phyloP scores from a whole-genome alignment of 2,797 vertebrate species.

The Sparidentex hasta region DNA sequence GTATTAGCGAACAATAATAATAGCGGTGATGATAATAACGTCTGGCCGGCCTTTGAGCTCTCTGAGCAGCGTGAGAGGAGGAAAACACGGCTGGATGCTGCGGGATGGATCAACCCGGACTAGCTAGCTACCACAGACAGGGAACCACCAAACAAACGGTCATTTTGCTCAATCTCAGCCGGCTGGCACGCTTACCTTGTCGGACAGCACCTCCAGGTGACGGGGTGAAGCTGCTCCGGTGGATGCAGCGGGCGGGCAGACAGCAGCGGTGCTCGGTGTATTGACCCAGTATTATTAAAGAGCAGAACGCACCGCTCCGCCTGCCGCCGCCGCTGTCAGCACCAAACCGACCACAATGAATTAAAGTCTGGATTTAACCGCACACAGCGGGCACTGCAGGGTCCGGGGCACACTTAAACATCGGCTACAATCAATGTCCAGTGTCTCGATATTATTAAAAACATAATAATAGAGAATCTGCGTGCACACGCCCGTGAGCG shows the following conservation, averaged over 20 bases:
- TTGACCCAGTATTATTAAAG: conserved; percentile 73
- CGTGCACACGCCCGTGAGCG: conserved; percentile 80
- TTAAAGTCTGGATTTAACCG: conserved; percentile 37
- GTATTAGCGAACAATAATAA: background rate
- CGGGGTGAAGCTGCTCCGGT: conserved; percentile 47
- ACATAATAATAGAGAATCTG: conserved; percentile 63
- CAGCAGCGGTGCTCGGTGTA: conserved; percentile 56
- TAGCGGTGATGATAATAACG: conserved; percentile 22
- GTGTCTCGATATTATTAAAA: conserved; percentile 48
- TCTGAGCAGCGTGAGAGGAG: conserved; percentile 27
- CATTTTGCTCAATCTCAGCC: background rate
- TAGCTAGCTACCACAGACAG: background rate
- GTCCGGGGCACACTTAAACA: conserved; percentile 21
- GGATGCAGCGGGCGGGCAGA: conserved; percentile 44
- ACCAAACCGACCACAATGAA: conserved; percentile 45
- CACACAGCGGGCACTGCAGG: conserved; percentile 16
- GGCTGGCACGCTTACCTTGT: conserved; percentile 69
- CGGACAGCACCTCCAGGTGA: conserved; percentile 46
- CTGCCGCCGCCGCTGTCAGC: conserved; percentile 49
- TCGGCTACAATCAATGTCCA: conserved; percentile 35
- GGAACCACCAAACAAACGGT: background rate
- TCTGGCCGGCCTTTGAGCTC: conserved; percentile 52
- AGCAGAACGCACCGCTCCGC: conserved; percentile 32
- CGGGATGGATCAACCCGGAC: conserved; percentile 38
- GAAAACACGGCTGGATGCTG: conserved; percentile 70